Conservation (phyloP, 2,113 vertebrate genomes). For the Stercorarius parasiticus region DNA sequence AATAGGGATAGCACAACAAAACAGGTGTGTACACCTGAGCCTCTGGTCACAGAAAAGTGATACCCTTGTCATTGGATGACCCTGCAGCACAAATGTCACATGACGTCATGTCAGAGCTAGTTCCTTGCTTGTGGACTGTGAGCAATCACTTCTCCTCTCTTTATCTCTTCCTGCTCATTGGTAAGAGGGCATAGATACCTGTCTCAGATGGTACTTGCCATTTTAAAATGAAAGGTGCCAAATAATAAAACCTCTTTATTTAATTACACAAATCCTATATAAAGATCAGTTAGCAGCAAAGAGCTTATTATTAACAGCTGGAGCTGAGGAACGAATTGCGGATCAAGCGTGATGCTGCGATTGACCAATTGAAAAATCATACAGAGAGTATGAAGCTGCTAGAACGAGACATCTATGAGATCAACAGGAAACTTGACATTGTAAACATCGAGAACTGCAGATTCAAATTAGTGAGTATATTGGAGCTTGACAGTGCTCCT, state of each 20-base stretch:
- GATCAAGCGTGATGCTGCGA: background rate
- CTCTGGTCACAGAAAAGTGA: background rate
- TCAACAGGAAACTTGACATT: slow-evolving; percentile 48
- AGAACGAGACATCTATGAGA: slow-evolving; percentile 67
- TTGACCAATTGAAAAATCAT: background rate
- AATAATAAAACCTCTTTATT: background rate
- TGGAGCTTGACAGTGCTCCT: background rate
- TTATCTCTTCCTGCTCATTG: background rate
- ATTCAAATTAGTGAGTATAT: slow-evolving; percentile 69
- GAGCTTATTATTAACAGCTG: slow-evolving; percentile 29
- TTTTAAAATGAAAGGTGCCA: background rate
- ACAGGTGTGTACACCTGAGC: background rate
- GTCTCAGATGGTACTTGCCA: background rate
- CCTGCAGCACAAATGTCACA: background rate
- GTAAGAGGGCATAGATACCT: background rate
- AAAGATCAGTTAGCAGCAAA: background rate
- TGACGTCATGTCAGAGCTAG: background rate
- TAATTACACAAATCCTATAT: background rate
- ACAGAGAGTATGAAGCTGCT: slow-evolving; percentile 54
- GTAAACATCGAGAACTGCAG: slow-evolving; percentile 68
- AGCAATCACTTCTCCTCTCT: background rate
- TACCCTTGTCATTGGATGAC: background rate
- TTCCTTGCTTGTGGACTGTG: background rate
- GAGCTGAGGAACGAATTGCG: slow-evolving; percentile 1
- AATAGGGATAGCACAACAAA: background rate